Conservation (phyloP, 2,113 vertebrate species). For the Fulica atra region DNA sequence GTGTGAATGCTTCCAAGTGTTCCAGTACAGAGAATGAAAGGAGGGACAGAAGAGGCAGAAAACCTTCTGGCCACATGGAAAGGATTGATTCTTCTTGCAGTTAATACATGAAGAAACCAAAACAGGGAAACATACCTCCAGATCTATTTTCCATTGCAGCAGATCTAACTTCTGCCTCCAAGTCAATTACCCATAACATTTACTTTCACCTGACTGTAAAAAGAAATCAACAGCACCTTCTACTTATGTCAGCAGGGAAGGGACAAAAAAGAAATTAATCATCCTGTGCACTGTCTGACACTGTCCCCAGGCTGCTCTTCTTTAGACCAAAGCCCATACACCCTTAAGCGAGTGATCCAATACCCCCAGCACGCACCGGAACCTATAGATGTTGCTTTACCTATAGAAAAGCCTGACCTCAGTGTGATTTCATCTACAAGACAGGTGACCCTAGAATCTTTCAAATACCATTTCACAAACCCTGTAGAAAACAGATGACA, state of each 20-base stretch:
- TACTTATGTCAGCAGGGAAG: background rate
- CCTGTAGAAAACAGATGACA: background rate
- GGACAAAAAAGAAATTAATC: background rate
- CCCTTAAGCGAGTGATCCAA: rapidly evolving
- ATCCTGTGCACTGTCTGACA: rapidly evolving
- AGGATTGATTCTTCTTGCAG: background rate
- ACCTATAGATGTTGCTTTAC: background rate
- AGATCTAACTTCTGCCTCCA: background rate
- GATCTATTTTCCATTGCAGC: background rate
- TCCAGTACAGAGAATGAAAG: background rate
- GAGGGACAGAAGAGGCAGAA: background rate
- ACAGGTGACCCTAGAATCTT: background rate
- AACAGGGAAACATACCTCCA: background rate
- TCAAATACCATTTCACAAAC: background rate
- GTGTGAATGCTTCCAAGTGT: background rate
- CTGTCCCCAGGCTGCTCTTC: background rate
- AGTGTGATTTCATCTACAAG: background rate
- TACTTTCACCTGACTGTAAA: background rate
- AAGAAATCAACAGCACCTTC: constrained; percentile 4
- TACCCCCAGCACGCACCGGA: background rate
- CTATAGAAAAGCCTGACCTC: background rate
- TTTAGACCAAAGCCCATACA: background rate
- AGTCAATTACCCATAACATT: background rate
- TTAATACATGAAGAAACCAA: background rate
- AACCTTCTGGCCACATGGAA: background rate